phyloP scores from a whole-genome alignment of 2,797 vertebrate species.

The Nannoperca obscura region DNA sequence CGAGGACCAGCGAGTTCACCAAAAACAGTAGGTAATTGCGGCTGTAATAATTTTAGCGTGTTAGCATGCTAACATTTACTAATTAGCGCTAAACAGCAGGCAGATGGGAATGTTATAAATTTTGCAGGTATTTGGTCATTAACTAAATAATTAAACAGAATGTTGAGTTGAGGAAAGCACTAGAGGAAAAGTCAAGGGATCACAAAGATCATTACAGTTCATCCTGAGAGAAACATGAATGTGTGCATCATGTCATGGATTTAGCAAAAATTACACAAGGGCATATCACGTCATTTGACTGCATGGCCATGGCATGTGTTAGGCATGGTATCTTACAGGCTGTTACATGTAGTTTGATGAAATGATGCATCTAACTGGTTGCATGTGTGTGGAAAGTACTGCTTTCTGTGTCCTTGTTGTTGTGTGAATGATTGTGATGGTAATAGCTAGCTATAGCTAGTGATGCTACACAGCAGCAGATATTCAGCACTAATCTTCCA shows the following conservation, averaged over 20 bases:
- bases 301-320: neutral
- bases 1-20: too few species aligned
- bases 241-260: neutral
- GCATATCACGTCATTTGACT: neutral
- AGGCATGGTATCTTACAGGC: neutral
- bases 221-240: neutral
- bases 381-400: neutral
- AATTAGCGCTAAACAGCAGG: too few species aligned
- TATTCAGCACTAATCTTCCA: slow-evolving; percentile 19
- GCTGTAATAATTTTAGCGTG: too few species aligned
- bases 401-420: neutral
- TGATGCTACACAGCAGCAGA: neutral
- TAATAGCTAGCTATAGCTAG: too few species aligned
- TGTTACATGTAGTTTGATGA: neutral
- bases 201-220: neutral
- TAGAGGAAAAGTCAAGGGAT: too few species aligned
- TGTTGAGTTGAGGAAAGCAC: too few species aligned
- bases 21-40: too few species aligned
- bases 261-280: neutral
- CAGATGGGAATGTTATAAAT: too few species aligned
- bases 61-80: too few species aligned
- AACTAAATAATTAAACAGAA: too few species aligned
- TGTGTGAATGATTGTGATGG: neutral
- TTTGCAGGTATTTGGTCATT: too few species aligned
- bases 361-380: neutral